These are phyloP conservation scores for Leptinotarsa texana DNA, from an alignment of 1,140 invertebrate species.

Conservation along the genomic window DNA sequence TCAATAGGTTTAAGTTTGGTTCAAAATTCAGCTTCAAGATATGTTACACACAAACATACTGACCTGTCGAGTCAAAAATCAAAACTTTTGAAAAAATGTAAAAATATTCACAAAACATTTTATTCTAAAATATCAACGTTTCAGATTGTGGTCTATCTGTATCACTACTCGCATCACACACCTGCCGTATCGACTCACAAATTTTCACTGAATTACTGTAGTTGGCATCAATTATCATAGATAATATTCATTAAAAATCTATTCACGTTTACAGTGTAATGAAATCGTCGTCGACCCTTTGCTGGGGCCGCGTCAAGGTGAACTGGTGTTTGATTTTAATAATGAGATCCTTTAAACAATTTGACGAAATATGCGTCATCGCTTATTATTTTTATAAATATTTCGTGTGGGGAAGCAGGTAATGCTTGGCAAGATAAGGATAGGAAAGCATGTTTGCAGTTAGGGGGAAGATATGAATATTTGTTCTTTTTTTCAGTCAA, in stretches of 20 bases:
- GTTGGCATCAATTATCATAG: not conserved
- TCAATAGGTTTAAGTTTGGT: no score
- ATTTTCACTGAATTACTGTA: not conserved
- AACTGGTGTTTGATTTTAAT: slow-evolving; percentile 13
- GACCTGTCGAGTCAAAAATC: no score
- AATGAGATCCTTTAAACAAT: slow-evolving; percentile 1
- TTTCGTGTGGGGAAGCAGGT: not conserved
- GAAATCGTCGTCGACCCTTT: not conserved
- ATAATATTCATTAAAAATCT: not conserved
- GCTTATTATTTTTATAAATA: slow-evolving; percentile 4
- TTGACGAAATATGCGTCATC: slow-evolving; percentile 12
- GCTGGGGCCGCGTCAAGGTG: not conserved
- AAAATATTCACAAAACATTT: no score
- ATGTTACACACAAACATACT: no score
- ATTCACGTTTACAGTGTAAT: not conserved
- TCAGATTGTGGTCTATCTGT: not conserved
- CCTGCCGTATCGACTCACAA: not conserved
- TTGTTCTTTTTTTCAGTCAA: no score
- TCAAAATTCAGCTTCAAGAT: no score
- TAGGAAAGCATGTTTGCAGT: no score
- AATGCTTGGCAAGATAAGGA: no score
- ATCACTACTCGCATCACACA: not conserved
- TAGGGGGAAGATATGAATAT: no score
- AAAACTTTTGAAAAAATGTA: no score
- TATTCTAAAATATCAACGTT: no score